phyloP scores from a whole-genome alignment of 2,797 vertebrate genomes.

The Brachyrhaphis roseni region DNA sequence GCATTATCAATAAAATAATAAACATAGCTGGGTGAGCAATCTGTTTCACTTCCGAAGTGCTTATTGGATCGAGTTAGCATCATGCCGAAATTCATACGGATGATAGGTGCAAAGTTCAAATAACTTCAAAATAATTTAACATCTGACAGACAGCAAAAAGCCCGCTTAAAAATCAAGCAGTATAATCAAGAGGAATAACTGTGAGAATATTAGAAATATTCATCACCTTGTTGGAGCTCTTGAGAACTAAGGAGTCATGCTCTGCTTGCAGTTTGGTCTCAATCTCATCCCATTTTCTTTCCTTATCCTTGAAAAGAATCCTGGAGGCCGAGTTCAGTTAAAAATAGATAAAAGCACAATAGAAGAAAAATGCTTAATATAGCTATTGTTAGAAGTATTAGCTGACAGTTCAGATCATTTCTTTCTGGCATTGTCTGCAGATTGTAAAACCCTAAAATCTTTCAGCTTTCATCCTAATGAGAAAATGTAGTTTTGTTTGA shows the following conservation, averaged over 20 bases:
- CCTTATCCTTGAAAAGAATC: constrained; percentile 97
- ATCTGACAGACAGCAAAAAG: not conserved
- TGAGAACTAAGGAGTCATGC: constrained; percentile 92
- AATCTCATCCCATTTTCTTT: constrained; percentile 95
- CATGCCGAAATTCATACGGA: not conserved
- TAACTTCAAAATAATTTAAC: not conserved
- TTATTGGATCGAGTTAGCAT: not conserved
- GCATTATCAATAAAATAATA: not conserved
- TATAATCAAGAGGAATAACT: not conserved
- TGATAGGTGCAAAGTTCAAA: not conserved
- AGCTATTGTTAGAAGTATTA: constrained; percentile 16
- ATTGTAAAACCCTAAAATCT: constrained; percentile 12
- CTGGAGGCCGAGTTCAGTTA: constrained; percentile 71
- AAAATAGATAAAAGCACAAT: constrained; percentile 54
- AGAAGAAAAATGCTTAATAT: constrained; percentile 23
- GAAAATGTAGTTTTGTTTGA: constrained; percentile 20
- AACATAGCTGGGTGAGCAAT: not conserved
- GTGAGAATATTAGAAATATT: not conserved
- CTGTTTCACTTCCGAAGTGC: not conserved
- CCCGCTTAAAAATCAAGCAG: not conserved
- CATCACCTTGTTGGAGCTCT: constrained; percentile 93
- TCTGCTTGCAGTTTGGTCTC: constrained; percentile 91
- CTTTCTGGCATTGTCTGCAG: constrained; percentile 18
- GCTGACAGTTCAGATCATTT: constrained; percentile 15
- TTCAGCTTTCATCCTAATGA: constrained; percentile 36